These are phyloP conservation scores for Acromyrmex charruanus DNA, from an alignment of 1,140 invertebrate genomes.

Conservation along the genomic window DNA sequence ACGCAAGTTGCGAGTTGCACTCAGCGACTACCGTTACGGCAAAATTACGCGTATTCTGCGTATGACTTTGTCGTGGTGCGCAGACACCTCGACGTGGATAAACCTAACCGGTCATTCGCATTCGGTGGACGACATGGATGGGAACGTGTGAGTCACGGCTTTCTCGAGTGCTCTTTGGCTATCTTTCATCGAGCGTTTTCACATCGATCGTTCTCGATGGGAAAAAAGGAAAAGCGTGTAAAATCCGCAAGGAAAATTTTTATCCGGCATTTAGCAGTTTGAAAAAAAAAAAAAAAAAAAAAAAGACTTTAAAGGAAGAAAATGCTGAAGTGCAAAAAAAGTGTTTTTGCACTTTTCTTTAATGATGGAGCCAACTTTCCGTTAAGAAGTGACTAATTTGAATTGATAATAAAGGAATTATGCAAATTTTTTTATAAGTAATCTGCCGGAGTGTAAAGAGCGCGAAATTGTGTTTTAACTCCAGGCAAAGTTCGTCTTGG, in stretches of 20 bases:
- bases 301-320: not conserved
- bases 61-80: slow-evolving; percentile 26
- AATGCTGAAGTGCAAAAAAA: not conserved
- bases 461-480: slow-evolving; percentile 18
- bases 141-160: slow-evolving; percentile 47
- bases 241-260: not conserved
- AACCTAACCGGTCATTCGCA: slow-evolving; percentile 53
- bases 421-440: slow-evolving; percentile 7
- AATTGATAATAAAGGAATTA: slow-evolving; percentile 15
- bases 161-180: slow-evolving; percentile 14
- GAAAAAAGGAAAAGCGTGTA: not conserved
- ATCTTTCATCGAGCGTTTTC: slow-evolving; percentile 33
- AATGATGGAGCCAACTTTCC: not conserved
- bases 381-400: slow-evolving; percentile 2
- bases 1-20: slow-evolving; percentile 5
- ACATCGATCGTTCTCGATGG: slow-evolving; percentile 57
- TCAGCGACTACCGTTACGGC: slow-evolving; percentile 65
- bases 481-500: not conserved
- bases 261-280: no score
- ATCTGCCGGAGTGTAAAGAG: not conserved
- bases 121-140: slow-evolving; percentile 49
- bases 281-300: not conserved
- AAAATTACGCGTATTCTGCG: slow-evolving; percentile 15
- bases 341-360: not conserved
- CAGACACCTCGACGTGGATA: slow-evolving; percentile 29